Percentiles rank a stretch among this genome's conserved stretches.
Conservation (phyloP, 1,140 invertebrate species). For the Meloidogyne chitwoodi region DNA sequence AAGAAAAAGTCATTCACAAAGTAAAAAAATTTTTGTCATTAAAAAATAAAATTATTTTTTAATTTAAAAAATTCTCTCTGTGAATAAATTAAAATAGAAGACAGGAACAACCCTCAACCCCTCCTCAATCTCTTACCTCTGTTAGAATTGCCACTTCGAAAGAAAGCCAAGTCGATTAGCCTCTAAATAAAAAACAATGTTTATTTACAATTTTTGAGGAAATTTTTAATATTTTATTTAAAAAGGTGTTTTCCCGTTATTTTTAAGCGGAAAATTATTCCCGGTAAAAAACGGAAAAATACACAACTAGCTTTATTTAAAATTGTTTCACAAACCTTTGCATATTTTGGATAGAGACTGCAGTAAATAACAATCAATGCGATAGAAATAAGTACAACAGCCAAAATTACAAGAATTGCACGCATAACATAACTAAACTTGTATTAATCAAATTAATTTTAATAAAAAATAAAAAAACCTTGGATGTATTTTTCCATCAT, state of each 20-base stretch:
- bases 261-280: too few species aligned
- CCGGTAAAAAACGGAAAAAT: too few species aligned
- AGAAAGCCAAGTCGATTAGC: neutral
- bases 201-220: too few species aligned
- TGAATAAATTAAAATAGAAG: too few species aligned
- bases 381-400: slow-evolving; percentile 1
- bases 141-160: neutral
- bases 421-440: slow-evolving; percentile 10
- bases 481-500: neutral
- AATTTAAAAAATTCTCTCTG: too few species aligned
- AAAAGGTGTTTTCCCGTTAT: too few species aligned
- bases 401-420: neutral
- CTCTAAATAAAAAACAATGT: neutral
- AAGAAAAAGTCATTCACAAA: neutral
- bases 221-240: neutral
- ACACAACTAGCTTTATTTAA: too few species aligned
- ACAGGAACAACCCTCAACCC: neutral
- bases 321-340: too few species aligned
- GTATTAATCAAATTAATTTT: neutral
- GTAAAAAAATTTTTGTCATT: neutral
- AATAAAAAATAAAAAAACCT: neutral
- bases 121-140: too few species aligned
- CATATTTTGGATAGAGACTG: slow-evolving; percentile 13
- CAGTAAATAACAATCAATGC: slow-evolving; percentile 4
- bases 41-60: too few species aligned